Base-by-base conservation (phyloP, 2,797 vertebrate genomes). In the Syngnathus acus region DNA sequence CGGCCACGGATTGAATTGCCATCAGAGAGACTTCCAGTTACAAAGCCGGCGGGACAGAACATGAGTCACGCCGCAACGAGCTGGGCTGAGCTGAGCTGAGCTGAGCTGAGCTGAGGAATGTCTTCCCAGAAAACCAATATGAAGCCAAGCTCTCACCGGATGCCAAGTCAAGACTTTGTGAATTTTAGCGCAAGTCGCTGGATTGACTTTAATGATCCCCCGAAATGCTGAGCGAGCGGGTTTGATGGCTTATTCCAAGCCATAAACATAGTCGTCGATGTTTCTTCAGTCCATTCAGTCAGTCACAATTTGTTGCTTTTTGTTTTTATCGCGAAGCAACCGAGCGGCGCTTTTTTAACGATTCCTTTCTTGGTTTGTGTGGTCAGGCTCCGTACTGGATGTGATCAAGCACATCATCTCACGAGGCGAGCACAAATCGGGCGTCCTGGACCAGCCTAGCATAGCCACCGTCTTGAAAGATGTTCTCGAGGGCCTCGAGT, bases 361-460 rank as follows among this genome's bases (percentile, higher is more conserved):
- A 23, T 0, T 16, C 47, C 11, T 75, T 54, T 5, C 64, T 4
- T 77, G 11, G 74, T 61, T 79, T 21, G 65, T 67, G 5, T 11
- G 61, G 7, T 48, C 80, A 99, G 97, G 97, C 53, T 99, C 97
- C 0, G 94, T 98, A 82, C 86, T 99, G 89, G 97, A 98, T 58
- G 95, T 98, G 77, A 99, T 99, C 84, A 99, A 99, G 80, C 94
- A 98, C 72, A 95, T 98, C 39, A 93, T 99, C 85, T 94, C 96
- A 7, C 94, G 95, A 72, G 96, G 96, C 1, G 96, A 99, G 21
- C 96, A 99, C 87, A 98, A 92, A 90, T 92, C 84, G 0, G 97
- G 97, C 39, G 97, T 99, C 75, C 88, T 99, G 76, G 97, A 99
- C 65, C 95, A 99, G 71, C 68, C 95, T 5, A 94, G 92, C 78